These are phyloP conservation scores for Pteronura brasiliensis DNA, from an alignment of 2,113 vertebrate species.

Conservation along the genomic window DNA sequence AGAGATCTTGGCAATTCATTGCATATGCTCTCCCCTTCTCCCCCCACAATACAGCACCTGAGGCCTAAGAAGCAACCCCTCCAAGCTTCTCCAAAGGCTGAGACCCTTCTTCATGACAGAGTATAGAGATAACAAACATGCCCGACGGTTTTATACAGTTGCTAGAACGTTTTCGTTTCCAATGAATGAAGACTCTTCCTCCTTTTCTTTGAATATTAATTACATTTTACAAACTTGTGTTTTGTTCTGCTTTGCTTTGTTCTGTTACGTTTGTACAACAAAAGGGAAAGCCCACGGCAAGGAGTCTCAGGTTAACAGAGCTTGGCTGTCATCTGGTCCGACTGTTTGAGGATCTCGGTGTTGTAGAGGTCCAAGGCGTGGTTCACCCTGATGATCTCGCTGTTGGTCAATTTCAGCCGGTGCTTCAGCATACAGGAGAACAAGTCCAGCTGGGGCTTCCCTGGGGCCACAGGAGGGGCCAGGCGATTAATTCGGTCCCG, in stretches of 20 bases:
- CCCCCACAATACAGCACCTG: slow-evolving; percentile 68
- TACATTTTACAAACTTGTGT: slow-evolving; percentile 94
- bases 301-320: slow-evolving; percentile 91
- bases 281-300: slow-evolving; percentile 78
- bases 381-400: slow-evolving; percentile 98
- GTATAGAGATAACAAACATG: slow-evolving; percentile 96
- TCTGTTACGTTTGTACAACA: slow-evolving; percentile 81
- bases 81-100: slow-evolving; percentile 82
- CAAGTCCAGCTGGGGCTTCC: slow-evolving; percentile 98
- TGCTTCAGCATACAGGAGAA: slow-evolving; percentile 99
- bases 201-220: slow-evolving; percentile 87
- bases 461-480: slow-evolving; percentile 94
- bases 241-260: slow-evolving; percentile 49
- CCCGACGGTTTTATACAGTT: slow-evolving; percentile 85
- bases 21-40: slow-evolving; percentile 65
- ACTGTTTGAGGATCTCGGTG: slow-evolving; percentile 99
- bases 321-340: slow-evolving; percentile 98
- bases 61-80: slow-evolving; percentile 76
- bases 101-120: slow-evolving; percentile 87
- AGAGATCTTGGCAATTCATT: slow-evolving; percentile 81
- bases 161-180: slow-evolving; percentile 81
- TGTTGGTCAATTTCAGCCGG: slow-evolving; percentile 98
- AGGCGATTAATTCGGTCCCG: slow-evolving; percentile 98
- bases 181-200: slow-evolving; percentile 81
- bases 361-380: slow-evolving; percentile 99